These are phyloP conservation scores for Meghimatium bilineatum DNA, from an alignment of 2,888 invertebrate genomes.

Conservation along the genomic window DNA sequence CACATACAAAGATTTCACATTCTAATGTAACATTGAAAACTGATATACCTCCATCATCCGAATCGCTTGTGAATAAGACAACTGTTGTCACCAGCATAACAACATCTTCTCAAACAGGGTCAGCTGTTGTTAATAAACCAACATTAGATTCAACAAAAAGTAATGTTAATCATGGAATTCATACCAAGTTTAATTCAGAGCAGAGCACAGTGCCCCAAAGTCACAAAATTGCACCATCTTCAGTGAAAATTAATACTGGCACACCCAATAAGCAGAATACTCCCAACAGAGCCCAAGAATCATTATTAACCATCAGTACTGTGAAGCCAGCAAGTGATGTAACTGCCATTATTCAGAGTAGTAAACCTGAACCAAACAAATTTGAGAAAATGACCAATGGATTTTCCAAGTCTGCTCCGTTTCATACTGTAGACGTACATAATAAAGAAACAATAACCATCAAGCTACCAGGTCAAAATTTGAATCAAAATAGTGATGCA, in stretches of 20 bases:
- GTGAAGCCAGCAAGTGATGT: background rate
- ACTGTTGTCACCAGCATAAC: background rate
- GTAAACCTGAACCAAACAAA: background rate
- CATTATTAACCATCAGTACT: background rate
- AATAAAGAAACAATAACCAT: background rate
- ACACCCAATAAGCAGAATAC: background rate
- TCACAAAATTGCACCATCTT: background rate
- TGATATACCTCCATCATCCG: background rate
- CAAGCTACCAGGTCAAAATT: background rate
- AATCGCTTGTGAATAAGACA: background rate
- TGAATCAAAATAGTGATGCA: conserved; percentile 10
- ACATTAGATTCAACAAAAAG: background rate
- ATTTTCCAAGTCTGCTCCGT: background rate
- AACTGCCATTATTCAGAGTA: background rate
- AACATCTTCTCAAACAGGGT: background rate
- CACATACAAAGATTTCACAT: background rate
- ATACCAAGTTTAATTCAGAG: conserved; percentile 1
- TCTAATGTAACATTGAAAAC: background rate
- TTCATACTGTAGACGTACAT: background rate
- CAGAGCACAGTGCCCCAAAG: background rate
- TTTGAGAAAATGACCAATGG: background rate
- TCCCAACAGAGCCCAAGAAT: conserved; percentile 22
- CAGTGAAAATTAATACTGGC: background rate
- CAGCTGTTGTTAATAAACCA: too few relatives aligned
- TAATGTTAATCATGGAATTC: background rate